These are phyloP conservation scores for Pollenia angustigena DNA, from an alignment of 2,888 invertebrate species.

Conservation along the genomic window DNA sequence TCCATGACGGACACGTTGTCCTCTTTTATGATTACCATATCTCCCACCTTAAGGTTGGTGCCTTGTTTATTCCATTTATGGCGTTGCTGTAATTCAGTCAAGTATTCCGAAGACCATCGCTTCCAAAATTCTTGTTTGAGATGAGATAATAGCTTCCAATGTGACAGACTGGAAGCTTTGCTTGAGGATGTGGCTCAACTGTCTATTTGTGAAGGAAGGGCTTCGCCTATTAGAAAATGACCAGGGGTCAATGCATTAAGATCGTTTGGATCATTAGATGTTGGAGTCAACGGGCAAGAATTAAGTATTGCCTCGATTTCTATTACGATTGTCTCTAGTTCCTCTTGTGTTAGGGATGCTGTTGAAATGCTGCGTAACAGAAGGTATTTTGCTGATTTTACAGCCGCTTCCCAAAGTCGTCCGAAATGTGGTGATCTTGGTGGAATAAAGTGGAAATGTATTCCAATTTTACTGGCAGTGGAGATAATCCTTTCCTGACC, in stretches of 20 bases:
- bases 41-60: no score
- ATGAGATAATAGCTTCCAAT: no score
- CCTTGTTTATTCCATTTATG: no score
- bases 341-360: constrained; percentile 28
- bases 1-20: no score
- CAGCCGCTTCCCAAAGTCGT: not conserved
- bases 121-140: no score
- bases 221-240: not conserved
- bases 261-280: constrained; percentile 4
- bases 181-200: no score
- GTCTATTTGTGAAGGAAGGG: not conserved
- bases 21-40: no score
- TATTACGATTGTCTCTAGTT: constrained; percentile 9
- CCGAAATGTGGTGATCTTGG: not conserved
- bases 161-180: no score
- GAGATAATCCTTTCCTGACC: not conserved
- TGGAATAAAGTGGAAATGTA: constrained; percentile 21
- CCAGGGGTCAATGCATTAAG: constrained; percentile 5
- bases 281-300: not conserved
- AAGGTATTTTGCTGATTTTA: not conserved
- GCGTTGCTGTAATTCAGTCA: no score
- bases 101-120: no score
- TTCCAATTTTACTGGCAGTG: not conserved
- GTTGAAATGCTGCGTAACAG: not conserved
- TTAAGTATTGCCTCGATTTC: constrained; percentile 35